phyloP scores from a whole-genome alignment of 2,113 vertebrate genomes.

The Ciconia maguari region DNA sequence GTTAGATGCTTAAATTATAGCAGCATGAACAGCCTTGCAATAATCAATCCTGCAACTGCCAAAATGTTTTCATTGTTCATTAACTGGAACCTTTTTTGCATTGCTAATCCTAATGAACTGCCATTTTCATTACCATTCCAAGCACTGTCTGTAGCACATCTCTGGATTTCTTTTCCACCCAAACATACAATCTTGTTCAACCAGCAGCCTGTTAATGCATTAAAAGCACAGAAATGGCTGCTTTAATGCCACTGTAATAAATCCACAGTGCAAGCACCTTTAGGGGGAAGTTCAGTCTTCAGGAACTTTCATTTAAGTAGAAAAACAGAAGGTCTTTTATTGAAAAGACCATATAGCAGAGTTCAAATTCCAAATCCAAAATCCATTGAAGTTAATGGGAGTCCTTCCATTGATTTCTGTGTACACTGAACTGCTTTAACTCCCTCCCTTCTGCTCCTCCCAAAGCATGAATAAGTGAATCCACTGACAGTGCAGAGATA shows the following conservation, averaged over 20 bases:
- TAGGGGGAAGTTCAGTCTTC: conserved; percentile 8
- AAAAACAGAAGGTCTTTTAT: conserved; percentile 11
- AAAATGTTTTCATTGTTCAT: conserved; percentile 64
- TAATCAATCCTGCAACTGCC: conserved; percentile 26
- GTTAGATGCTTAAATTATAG: conserved; percentile 36
- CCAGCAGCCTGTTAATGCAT: conserved; percentile 15
- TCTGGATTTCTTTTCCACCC: conserved; percentile 46
- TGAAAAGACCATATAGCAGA: neutral
- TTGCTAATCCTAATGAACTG: conserved; percentile 62
- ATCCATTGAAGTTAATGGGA: neutral
- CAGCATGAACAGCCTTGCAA: conserved; percentile 24
- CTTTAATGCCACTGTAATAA: conserved; percentile 4
- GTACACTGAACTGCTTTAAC: neutral
- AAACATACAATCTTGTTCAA: conserved; percentile 31
- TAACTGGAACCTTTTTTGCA: conserved; percentile 66
- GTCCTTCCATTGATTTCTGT: neutral
- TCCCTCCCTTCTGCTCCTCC: neutral
- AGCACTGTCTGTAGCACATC: conserved; percentile 27
- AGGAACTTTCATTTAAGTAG: neutral
- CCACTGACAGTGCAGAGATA: neutral
- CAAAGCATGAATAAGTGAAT: neutral
- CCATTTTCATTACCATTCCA: conserved; percentile 48
- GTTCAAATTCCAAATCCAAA: conserved; percentile 10
- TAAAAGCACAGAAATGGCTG: conserved; percentile 8
- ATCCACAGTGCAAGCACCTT: conserved; percentile 4